Conservation (phyloP, 1,140 invertebrate genomes). For the Drosophila eugracilis region DNA sequence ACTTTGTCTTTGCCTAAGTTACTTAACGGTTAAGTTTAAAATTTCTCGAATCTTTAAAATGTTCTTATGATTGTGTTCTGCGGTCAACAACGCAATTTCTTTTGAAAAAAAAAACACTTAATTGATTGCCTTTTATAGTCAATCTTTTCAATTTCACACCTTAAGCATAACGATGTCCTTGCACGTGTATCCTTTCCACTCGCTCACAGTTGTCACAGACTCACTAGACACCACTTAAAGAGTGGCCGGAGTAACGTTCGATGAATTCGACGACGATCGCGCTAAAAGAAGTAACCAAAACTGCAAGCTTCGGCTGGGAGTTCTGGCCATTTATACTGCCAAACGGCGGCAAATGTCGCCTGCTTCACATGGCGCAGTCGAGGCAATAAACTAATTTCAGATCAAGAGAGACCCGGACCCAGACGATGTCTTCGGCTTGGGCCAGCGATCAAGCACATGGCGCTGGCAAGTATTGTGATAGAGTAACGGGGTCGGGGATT, state of each 20-base stretch:
- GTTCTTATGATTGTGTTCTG: no score
- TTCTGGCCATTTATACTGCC: slow-evolving; percentile 81
- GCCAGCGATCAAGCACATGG: slow-evolving; percentile 72
- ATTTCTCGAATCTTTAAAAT: no score
- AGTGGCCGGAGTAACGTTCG: slow-evolving; percentile 24
- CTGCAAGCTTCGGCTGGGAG: slow-evolving; percentile 57
- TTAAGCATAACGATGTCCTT: slow-evolving; percentile 54
- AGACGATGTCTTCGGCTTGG: slow-evolving; percentile 7
- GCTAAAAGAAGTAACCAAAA: slow-evolving; percentile 69
- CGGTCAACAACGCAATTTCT: no score
- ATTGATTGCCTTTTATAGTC: no score
- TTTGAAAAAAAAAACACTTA: no score
- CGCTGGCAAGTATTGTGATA: slow-evolving; percentile 5
- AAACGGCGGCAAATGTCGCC: slow-evolving; percentile 77
- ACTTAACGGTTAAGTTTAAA: no score
- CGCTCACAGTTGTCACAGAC: slow-evolving; percentile 41
- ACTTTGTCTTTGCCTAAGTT: no score
- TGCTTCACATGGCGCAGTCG: slow-evolving; percentile 73
- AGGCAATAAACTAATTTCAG: slow-evolving; percentile 80
- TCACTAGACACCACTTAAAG: slow-evolving; percentile 46
- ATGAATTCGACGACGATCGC: slow-evolving; percentile 53
- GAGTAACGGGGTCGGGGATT: slow-evolving; percentile 25
- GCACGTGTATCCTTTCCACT: slow-evolving; percentile 37
- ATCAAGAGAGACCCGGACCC: slow-evolving; percentile 53
- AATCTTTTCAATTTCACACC: slow-evolving; percentile 8